Evolutionary conservation across 2,888 invertebrate genomes (phyloP).

Genomic region (Parnassius glacialis): DNA sequence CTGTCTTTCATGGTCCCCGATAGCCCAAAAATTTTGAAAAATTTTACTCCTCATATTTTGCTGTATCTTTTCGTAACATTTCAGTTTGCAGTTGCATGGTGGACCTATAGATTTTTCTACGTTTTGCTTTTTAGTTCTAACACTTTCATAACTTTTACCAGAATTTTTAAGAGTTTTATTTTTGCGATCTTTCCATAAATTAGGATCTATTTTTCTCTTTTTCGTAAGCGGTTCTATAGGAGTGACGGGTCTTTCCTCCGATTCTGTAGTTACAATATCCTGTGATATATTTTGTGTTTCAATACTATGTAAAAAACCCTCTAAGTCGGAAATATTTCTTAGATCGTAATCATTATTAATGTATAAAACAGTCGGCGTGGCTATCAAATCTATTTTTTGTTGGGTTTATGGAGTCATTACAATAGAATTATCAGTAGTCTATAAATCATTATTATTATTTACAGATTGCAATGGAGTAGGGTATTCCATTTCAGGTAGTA

Average conservation of each 20-base stretch:
- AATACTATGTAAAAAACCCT: slow-evolving; percentile 7
- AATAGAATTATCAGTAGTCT: slow-evolving; percentile 13
- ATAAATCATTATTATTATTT: not conserved
- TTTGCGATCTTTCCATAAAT: too few relatives aligned
- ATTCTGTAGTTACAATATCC: slow-evolving; percentile 4
- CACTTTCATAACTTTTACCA: too few relatives aligned
- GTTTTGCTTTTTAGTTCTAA: too few relatives aligned
- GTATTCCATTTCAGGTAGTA: too few relatives aligned
- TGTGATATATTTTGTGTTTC: slow-evolving; percentile 9
- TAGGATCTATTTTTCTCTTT: not conserved
- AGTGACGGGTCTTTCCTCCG: slow-evolving; percentile 4
- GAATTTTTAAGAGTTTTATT: too few relatives aligned
- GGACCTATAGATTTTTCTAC: too few relatives aligned
- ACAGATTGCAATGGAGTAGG: not conserved
- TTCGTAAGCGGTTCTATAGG: slow-evolving; percentile 10
- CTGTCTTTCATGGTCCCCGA: too few relatives aligned
- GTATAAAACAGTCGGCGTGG: slow-evolving; percentile 8
- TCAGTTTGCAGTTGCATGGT: too few relatives aligned
- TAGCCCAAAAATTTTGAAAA: too few relatives aligned
- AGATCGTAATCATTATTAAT: slow-evolving; percentile 7
- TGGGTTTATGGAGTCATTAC: slow-evolving; percentile 13
- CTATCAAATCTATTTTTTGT: slow-evolving; percentile 17
- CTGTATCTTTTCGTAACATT: too few relatives aligned
- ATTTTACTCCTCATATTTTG: too few relatives aligned
- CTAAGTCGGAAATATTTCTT: slow-evolving; percentile 6